These are phyloP conservation scores for Romanomermis culicivorax DNA, from an alignment of 2,888 invertebrate genomes.

Conservation along the genomic window DNA sequence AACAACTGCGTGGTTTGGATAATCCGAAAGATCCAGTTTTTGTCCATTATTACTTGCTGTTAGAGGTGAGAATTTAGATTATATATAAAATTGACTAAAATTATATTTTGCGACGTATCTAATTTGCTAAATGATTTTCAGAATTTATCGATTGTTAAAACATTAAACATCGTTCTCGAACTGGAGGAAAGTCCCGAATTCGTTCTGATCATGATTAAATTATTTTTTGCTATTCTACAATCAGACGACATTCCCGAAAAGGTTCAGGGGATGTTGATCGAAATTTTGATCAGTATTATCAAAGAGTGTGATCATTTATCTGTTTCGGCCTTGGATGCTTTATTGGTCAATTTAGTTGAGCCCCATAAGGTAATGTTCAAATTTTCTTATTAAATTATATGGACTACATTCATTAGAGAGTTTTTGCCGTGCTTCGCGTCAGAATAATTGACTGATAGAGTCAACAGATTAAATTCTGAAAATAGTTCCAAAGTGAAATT, in stretches of 20 bases:
- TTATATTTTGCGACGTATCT: constrained; percentile 6
- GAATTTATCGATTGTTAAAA: constrained; percentile 88
- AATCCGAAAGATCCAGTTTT: constrained; percentile 93
- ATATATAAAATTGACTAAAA: not conserved
- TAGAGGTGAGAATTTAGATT: constrained; percentile 40
- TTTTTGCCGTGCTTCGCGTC: not conserved
- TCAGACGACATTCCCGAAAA: constrained; percentile 36
- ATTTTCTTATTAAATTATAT: not conserved
- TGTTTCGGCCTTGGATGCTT: constrained; percentile 74
- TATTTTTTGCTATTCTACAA: constrained; percentile 39
- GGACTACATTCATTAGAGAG: not conserved
- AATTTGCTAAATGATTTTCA: constrained; percentile 17
- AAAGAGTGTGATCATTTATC: constrained; percentile 86
- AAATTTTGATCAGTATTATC: constrained; percentile 76
- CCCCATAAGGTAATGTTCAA: constrained; percentile 37
- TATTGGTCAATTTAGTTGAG: constrained; percentile 77
- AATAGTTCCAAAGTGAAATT: too few species aligned
- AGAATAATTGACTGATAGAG: too few species aligned
- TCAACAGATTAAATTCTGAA: too few species aligned
- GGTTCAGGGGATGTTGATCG: constrained; percentile 66
- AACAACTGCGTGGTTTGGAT: constrained; percentile 70
- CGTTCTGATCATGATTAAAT: constrained; percentile 46
- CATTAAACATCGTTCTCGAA: constrained; percentile 95
- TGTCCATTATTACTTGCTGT: constrained; percentile 82
- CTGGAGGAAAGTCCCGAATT: constrained; percentile 55